Evolutionary conservation across 2,797 vertebrate species (phyloP).

Genomic region (Coendou prehensilis): DNA sequence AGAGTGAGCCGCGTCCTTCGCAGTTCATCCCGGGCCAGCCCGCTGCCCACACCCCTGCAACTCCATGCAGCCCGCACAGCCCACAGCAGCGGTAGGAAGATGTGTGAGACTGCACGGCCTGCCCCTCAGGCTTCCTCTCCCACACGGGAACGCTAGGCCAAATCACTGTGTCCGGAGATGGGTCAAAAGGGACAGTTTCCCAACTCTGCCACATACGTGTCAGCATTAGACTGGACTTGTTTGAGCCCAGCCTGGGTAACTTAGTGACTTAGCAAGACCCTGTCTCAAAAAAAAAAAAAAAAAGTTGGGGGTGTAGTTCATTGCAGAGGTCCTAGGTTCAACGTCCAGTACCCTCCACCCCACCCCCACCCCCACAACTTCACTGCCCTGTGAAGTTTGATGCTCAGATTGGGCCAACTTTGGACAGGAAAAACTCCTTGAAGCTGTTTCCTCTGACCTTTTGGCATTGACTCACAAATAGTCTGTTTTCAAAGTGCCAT

Average conservation of each 20-base stretch:
- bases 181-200: not conserved
- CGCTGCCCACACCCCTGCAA: not conserved
- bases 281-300: not conserved
- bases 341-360: not conserved
- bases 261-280: not conserved
- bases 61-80: not conserved
- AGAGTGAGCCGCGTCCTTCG: not conserved
- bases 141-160: not conserved
- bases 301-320: not conserved
- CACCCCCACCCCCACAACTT: not conserved
- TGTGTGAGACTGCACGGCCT: not conserved
- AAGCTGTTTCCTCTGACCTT: conserved; percentile 33
- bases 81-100: not conserved
- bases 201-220: not conserved
- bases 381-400: not conserved
- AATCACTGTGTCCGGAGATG: not conserved
- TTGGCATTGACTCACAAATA: not conserved
- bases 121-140: not conserved
- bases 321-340: not conserved
- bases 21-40: not conserved
- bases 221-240: not conserved
- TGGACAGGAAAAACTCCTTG: not conserved
- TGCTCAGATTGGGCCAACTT: not conserved
- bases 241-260: not conserved
- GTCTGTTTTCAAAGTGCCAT: not conserved